These are phyloP conservation scores for Habropoda laboriosa DNA, from an alignment of 1,140 invertebrate genomes.

Conservation along the genomic window DNA sequence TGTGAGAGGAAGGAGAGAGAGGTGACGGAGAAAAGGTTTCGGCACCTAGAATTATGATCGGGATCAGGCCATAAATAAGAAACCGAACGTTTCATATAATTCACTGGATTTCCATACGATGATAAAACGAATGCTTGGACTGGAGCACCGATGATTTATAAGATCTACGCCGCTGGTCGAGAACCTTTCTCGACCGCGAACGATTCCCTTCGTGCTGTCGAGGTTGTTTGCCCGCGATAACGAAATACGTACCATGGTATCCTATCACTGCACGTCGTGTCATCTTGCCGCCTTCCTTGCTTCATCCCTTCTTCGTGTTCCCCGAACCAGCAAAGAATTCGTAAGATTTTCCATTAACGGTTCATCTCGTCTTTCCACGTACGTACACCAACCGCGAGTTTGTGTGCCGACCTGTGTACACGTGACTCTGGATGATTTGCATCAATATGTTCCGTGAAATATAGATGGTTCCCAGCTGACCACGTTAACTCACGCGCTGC, in stretches of 20 bases:
- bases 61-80: conserved; percentile 77
- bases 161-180: conserved; percentile 59
- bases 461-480: neutral
- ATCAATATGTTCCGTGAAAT: conserved; percentile 1
- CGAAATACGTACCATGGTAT: neutral
- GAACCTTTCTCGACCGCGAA: conserved; percentile 11
- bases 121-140: conserved; percentile 77
- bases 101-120: conserved; percentile 80
- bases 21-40: conserved; percentile 41
- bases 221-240: conserved; percentile 34
- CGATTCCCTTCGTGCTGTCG: conserved; percentile 4
- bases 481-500: neutral
- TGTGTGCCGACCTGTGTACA: too few species aligned
- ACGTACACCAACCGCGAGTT: neutral
- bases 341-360: conserved; percentile 40
- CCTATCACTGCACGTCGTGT: neutral
- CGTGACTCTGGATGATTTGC: neutral
- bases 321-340: conserved; percentile 10
- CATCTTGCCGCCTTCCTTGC: neutral
- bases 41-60: conserved; percentile 71
- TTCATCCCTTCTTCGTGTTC: neutral
- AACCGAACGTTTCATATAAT: conserved; percentile 74
- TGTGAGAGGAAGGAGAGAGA: neutral
- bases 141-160: conserved; percentile 76
- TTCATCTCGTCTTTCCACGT: neutral